Base-by-base conservation (phyloP, 2,797 vertebrate genomes). In the Kryptolebias ocellatus region DNA sequence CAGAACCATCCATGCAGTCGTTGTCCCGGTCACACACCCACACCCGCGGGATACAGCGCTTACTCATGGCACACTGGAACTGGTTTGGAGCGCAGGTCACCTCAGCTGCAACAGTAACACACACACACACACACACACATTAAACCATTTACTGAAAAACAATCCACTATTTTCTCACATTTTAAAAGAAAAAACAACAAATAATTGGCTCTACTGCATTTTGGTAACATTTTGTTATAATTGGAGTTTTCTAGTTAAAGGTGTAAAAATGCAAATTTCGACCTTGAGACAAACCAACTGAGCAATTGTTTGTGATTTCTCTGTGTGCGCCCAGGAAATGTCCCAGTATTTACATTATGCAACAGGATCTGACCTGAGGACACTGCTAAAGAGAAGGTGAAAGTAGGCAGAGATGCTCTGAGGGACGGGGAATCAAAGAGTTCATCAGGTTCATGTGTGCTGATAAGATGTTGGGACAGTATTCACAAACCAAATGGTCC, bases 1-100 rank as follows among this genome's bases (percentile, higher is more conserved):
- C 98, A 0, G 98, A 99, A 82, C 96, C 97, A 0, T 99, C 98
- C 88, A 99, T 96, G 0, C 98, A 99, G 94, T 99, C 98, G 0
- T 98, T 98, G 92, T 99, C 98, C 0, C 97, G 91, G 94, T 99
- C 98, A 2, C 98, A 99, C 52, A 99, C 96, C 98, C 98, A 99
- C 74, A 99, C 98, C 0, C 98, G 95, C 1, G 98, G 98, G 87
- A 99, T 99, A 78, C 98, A 99, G 83, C 97, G 96, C 90, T 99
- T 99, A 65, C 96, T 99, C 91, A 98, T 96, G 44, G 96, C 93
- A 15, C 98, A 99, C 65, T 99, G 98, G 95, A 99, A 99, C 94
- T 99, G 98, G 93, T 98, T 99, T 71, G 98, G 96, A 44, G 97
- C 98, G 31, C 98, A 99, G 1, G 98, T 99, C 72, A 99, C 96